phyloP scores from a whole-genome alignment of 2,888 invertebrate genomes.

The Xylota segnis region DNA sequence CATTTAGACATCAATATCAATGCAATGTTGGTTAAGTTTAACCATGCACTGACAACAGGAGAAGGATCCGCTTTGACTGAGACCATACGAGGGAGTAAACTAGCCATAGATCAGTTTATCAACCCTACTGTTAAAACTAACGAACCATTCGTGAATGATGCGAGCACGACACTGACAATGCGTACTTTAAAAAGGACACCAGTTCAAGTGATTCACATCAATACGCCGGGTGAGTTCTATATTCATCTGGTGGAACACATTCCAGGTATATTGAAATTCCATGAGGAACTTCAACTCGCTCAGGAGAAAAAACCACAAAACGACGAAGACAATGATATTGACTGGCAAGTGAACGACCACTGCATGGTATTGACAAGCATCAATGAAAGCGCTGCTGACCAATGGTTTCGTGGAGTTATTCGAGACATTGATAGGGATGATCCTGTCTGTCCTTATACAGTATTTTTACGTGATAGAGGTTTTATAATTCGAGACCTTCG shows the following conservation, averaged over 20 bases:
- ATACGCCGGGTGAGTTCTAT: conserved; percentile 87
- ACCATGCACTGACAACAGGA: conserved; percentile 85
- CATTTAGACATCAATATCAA: conserved; percentile 85
- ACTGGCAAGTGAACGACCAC: conserved; percentile 86
- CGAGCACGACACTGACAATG: neutral
- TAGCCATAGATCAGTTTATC: conserved; percentile 7
- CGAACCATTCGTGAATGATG: neutral
- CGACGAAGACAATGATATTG: conserved; percentile 33
- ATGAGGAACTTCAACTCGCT: conserved; percentile 85
- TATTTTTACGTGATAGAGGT: conserved; percentile 88
- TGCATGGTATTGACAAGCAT: conserved; percentile 85
- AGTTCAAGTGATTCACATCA: conserved; percentile 85
- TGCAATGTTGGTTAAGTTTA: conserved; percentile 85
- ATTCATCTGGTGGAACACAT: conserved; percentile 85
- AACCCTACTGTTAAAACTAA: conserved; percentile 36
- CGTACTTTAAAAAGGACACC: conserved; percentile 72
- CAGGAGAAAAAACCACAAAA: conserved; percentile 56
- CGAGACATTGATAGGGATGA: conserved; percentile 78
- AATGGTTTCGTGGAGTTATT: conserved; percentile 88
- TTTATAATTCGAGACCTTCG: conserved; percentile 86
- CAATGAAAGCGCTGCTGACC: conserved; percentile 85
- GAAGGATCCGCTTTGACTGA: conserved; percentile 67
- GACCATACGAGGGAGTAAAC: conserved; percentile 2
- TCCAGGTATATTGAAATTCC: conserved; percentile 85
- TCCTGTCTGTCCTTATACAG: conserved; percentile 79